Evolutionary conservation across 2,888 invertebrate species (phyloP).

Genomic region (Hirtodrosophila cameraria): DNA sequence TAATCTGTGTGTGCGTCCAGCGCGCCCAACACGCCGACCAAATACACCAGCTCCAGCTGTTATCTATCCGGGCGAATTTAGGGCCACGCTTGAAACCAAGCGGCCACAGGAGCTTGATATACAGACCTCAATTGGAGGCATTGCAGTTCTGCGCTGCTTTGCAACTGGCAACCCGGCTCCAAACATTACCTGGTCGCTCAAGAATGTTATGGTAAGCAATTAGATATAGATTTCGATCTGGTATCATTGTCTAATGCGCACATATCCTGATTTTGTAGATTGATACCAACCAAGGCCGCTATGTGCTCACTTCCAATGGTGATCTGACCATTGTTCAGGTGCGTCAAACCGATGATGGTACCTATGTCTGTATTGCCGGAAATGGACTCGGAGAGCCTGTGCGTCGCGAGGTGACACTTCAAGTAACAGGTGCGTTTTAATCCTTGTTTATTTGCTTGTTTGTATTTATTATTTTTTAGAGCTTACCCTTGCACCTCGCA

Average conservation of each 20-base stretch:
- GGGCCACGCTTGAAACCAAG: conserved; percentile 85
- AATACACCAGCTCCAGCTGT: conserved; percentile 83
- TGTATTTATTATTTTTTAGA: too few relatives aligned
- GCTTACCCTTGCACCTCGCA: too few relatives aligned
- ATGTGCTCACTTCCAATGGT: conserved; percentile 89
- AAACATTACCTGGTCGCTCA: conserved; percentile 90
- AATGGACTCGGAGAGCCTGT: conserved; percentile 90
- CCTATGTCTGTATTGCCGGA: conserved; percentile 93
- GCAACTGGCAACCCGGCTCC: conserved; percentile 92
- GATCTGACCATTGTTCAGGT: conserved; percentile 93
- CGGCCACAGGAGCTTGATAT: conserved; percentile 86
- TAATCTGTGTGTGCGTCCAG: conserved; percentile 88
- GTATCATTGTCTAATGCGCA: neutral
- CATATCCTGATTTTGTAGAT: conserved; percentile 86
- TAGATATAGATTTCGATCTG: rapidly evolving
- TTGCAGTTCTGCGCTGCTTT: conserved; percentile 89
- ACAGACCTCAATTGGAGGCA: conserved; percentile 89
- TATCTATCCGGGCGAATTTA: conserved; percentile 79
- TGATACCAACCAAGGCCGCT: conserved; percentile 89
- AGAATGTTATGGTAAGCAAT: conserved; percentile 87
- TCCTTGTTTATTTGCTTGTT: neutral
- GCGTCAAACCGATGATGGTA: conserved; percentile 91
- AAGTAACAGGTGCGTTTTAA: conserved; percentile 88
- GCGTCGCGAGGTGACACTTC: conserved; percentile 88
- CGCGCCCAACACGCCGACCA: conserved; percentile 83